Conservation (phyloP, 2,113 vertebrate species). For the Ramphastos sulfuratus region DNA sequence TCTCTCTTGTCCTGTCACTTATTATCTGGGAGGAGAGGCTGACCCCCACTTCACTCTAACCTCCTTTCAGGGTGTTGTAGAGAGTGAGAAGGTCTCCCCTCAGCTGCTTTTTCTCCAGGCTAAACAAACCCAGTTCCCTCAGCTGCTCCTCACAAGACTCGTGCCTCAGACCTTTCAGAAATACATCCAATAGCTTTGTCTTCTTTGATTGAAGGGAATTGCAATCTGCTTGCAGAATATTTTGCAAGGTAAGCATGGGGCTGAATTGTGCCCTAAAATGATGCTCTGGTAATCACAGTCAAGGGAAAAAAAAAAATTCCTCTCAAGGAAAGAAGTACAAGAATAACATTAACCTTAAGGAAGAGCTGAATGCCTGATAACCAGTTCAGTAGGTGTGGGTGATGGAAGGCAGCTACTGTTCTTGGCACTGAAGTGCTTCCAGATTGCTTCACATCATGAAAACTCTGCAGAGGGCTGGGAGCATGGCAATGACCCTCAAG, state of each 20-base stretch:
- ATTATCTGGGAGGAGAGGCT: too few relatives aligned
- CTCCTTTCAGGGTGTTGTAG: too few relatives aligned
- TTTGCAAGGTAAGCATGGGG: neutral
- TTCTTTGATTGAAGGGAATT: neutral
- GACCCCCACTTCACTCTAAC: too few relatives aligned
- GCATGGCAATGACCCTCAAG: conserved; percentile 20
- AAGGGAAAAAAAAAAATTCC: neutral
- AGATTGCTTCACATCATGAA: conserved; percentile 47
- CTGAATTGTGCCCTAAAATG: neutral
- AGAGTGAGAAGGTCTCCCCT: too few relatives aligned
- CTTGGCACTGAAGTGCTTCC: conserved; percentile 43
- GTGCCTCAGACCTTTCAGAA: neutral
- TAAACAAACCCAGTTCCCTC: too few relatives aligned
- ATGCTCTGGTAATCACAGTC: neutral
- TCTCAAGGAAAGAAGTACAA: neutral
- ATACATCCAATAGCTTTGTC: neutral
- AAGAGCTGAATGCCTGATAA: neutral
- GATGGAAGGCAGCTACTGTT: conserved; percentile 6
- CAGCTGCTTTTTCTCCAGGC: too few relatives aligned
- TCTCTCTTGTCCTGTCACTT: too few relatives aligned
- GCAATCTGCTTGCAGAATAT: neutral
- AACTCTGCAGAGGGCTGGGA: neutral
- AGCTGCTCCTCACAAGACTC: too few relatives aligned
- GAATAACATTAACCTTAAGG: neutral
- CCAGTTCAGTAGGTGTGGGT: neutral